Percentiles rank a stretch among this genome's conserved stretches.
Evolutionary conservation across 2,888 invertebrate species (phyloP).

Genomic region (Limulus polyphemus): DNA sequence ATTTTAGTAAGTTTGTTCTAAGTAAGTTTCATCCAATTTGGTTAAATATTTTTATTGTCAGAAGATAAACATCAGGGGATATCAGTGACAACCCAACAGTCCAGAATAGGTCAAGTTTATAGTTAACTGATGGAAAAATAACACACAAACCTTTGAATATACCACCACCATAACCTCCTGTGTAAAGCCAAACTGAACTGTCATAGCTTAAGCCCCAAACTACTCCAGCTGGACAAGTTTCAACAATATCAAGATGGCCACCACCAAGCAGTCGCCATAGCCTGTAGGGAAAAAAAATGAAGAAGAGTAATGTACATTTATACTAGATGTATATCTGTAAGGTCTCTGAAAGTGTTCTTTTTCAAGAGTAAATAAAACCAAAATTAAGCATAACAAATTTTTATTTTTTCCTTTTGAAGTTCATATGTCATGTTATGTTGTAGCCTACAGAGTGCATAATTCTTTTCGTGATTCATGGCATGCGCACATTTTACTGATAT

Average conservation of each 20-base stretch:
- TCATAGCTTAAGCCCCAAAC: constrained; percentile 87
- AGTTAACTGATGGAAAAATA: no score
- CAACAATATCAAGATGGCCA: constrained; percentile 67
- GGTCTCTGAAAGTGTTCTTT: no score
- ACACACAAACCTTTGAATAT: constrained; percentile 50
- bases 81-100: not conserved
- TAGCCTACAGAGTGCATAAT: no score
- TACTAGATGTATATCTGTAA: not conserved
- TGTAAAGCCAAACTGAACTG: constrained; percentile 76
- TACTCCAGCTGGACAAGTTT: constrained; percentile 60
- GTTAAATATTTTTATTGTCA: not conserved
- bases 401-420: no score
- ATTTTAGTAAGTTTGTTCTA: no score
- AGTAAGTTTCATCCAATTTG: not conserved
- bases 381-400: no score
- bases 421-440: no score
- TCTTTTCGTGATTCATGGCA: no score
- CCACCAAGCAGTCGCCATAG: constrained; percentile 79
- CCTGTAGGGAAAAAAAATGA: constrained; percentile 38
- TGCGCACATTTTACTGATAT: no score
- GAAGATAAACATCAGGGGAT: not conserved
- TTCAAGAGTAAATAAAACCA: no score
- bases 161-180: constrained; percentile 76
- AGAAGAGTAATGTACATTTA: not conserved
- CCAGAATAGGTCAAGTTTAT: no score